Evolutionary conservation across 1,140 invertebrate genomes (phyloP), one percentile per base, ranked within the genome.

Genomic region (Galleria mellonella): DNA sequence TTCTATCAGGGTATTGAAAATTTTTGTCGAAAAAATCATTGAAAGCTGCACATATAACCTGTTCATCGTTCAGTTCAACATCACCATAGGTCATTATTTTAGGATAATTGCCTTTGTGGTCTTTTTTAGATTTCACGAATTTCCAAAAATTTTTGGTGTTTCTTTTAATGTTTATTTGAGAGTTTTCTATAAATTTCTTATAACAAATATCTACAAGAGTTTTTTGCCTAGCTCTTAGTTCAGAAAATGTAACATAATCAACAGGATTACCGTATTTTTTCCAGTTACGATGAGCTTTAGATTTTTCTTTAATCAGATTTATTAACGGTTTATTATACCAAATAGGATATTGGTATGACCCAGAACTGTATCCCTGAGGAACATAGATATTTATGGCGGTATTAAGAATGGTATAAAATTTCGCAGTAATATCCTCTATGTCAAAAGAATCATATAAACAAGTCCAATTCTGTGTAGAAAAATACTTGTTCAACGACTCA

Each of bases 101-200:
- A 13, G 39, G 39, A 15, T 41, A 41, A 14, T 7, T 10, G 6
- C 39, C 39, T 31, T 29, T 29, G 6, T 29, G 28, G 9, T 31
- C 1, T 2, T 27, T 29, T 9, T 41, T 41, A 13, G 11, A n/a
- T n/a, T n/a, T n/a, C n/a, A n/a, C 29, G 10, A 17, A 43, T 1
- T 9, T 9, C 31, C 31, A 43, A 15, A 43, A 43, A 5, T 4
- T 23, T 43, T 43, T 33, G 6, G 41, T n/a, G 13, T 43, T 27
- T 2, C 9, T 33, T 10, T 11, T 32, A 14, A 43, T 43, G 33
- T 10, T 32, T 33, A 4, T 9, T 33, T 27, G 11, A 14, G n/a
- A 41, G 6, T 29, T 41, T 4, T 9, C 3, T 4, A 23, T 17
- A 11, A 11, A 32, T 1, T 11, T 11, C 13, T 11, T 32, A 5